Base-by-base conservation (phyloP, 2,888 invertebrate genomes). In the Sphaeridia pumilis region DNA sequence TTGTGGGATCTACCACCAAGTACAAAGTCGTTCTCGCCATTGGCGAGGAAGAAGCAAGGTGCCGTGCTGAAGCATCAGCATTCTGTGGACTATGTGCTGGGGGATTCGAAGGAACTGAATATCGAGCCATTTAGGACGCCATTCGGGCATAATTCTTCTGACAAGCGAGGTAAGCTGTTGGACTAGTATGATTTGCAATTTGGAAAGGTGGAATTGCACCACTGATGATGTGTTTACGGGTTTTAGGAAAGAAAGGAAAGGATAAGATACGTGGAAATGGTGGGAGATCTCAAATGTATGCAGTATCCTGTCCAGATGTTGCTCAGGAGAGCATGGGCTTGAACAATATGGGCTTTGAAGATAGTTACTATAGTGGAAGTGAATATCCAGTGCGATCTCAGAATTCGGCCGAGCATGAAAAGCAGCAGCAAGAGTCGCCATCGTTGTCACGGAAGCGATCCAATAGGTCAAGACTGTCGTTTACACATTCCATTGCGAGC, bases 271-370 rank as follows among this genome's bases (percentile, higher is more conserved):
- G 12, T 31, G 48, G 36, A 12, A 45, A 34, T 22, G 45, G 51
- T 45, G n/a, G n/a, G n/a, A 21, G 51, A 36, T 35, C 22, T 21
- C 62, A 64, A 59, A 52, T 64, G 10, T 64, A 61, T 50, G 64
- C 64, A 5, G 56, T 58, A 31, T 64, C 64, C 41, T 63, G 62
- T 47, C 64, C 64, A 22, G 60, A 64, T 45, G 62, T 64, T 5
- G 62, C 64, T 4, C 52, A 55, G 27, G 35, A 54, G 20, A 42
- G 20, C 17, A 14, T 31, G 10, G 38, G 38, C 5, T 5, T 38
- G 38, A 38, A 14, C 5, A 38, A 38, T 20, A 38, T 38, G 38
- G 38, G 38, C 20, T 38, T 38, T 17, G 38, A 38, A 38, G 38
- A 17, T 17, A 31, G 31, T 14, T 12, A 38, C 20, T n/a, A n/a